Evolutionary conservation across 2,888 invertebrate genomes (phyloP).

Genomic region (Polydrusus tereticollis): DNA sequence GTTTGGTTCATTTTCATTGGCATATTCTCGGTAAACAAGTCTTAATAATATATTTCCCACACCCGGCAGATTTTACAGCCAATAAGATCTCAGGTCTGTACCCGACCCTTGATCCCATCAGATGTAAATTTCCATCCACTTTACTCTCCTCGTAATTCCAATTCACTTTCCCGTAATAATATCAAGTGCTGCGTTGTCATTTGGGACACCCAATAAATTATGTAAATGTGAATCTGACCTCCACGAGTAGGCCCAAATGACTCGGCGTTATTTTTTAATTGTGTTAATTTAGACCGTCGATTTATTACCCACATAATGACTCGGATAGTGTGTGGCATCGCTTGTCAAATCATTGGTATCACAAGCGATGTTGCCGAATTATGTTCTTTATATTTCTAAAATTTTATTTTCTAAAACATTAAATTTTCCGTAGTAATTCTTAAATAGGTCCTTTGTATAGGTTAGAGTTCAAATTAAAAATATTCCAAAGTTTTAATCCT

Average conservation of each 20-base stretch:
- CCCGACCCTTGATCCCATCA: not conserved
- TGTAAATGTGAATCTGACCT: conserved; percentile 48
- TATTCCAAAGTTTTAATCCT: too few relatives aligned
- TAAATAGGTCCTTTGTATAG: too few relatives aligned
- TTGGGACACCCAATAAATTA: conserved; percentile 38
- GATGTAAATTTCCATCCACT: not conserved
- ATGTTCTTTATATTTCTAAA: not conserved
- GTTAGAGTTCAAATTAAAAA: too few relatives aligned
- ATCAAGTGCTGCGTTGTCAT: not conserved
- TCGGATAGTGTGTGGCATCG: conserved; percentile 45
- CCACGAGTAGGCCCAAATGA: conserved; percentile 45
- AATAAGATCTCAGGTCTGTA: too few relatives aligned
- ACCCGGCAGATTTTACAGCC: too few relatives aligned
- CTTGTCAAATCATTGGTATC: conserved; percentile 44
- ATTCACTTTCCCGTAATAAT: not conserved
- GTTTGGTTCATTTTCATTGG: too few relatives aligned
- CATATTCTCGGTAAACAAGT: too few relatives aligned
- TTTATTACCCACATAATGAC: conserved; percentile 56
- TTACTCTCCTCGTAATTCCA: too few relatives aligned
- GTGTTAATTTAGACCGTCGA: conserved; percentile 54
- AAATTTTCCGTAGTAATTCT: too few relatives aligned
- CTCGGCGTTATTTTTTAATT: conserved; percentile 56
- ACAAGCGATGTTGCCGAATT: conserved; percentile 25
- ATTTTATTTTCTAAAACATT: too few relatives aligned
- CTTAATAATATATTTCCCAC: too few relatives aligned